phyloP scores from a whole-genome alignment of 2,888 invertebrate species.

The Eristalis pertinax region DNA sequence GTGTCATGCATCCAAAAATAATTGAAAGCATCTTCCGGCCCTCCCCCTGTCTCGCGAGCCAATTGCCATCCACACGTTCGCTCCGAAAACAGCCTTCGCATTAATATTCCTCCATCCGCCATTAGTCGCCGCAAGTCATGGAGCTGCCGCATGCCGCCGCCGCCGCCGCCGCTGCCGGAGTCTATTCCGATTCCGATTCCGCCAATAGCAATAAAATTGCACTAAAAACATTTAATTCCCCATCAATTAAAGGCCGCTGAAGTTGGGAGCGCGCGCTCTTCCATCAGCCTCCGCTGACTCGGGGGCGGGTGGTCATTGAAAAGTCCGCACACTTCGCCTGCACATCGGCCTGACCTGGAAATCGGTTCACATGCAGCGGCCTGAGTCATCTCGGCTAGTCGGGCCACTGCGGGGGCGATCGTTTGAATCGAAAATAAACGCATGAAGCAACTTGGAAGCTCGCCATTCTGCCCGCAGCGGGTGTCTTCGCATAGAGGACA shows the following conservation, averaged over 20 bases:
- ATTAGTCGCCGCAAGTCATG: background rate
- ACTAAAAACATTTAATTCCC: conserved; percentile 61
- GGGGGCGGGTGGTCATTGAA: background rate
- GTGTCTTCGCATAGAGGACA: conserved; percentile 23
- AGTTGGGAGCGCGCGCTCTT: conserved; percentile 37
- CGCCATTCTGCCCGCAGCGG: conserved; percentile 30
- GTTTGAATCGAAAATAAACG: conserved; percentile 45
- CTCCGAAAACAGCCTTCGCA: background rate
- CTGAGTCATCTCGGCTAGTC: conserved; percentile 24
- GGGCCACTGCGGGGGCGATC: conserved; percentile 22
- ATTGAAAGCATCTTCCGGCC: background rate
- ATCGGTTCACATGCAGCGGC: background rate
- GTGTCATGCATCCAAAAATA: background rate
- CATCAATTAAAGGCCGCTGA: conserved; percentile 50
- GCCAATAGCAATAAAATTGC: conserved; percentile 57
- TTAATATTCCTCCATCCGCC: conserved; percentile 32
- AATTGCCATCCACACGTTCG: background rate
- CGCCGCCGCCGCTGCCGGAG: too few relatives aligned
- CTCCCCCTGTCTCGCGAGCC: background rate
- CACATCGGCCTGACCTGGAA: conserved; percentile 49
- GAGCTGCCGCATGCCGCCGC: too few relatives aligned
- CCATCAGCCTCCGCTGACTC: conserved; percentile 9
- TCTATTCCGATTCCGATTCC: too few relatives aligned
- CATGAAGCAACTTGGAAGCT: conserved; percentile 57
- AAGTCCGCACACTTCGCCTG: background rate